Evolutionary conservation across 2,888 invertebrate genomes (phyloP), one percentile per base, ranked within the genome.

Genomic region (Erpobdella octoculata): DNA sequence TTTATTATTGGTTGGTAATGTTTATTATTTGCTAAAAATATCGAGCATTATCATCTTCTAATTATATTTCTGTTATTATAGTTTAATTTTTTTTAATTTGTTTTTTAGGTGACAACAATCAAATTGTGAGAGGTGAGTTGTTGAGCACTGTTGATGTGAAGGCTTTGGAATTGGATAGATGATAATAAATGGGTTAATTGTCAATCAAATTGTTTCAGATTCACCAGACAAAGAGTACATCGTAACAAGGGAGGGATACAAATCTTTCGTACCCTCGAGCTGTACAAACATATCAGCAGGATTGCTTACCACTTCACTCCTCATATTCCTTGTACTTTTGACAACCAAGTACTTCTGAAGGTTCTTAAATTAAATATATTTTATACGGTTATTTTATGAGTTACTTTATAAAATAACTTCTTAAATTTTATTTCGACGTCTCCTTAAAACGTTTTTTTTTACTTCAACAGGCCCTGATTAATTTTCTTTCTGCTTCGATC

Each of bases 171-270:
- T 53, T 15, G 8, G 8, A 12, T 8, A 25, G n/a, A 25, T 53
- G 9, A 53, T 18, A 9, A 53, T 15, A 1, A 53, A 4, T n/a
- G 1, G 5, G 12, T 66, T 38, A 37, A 2, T n/a, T 28, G 12
- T 67, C 28, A 31, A 67, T 15, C 48, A 6, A 28, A 5, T 69
- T 53, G 12, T 31, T 36, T n/a, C 59, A 74, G 75, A 75, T 53
- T 75, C 75, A 5, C 75, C 75, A 0, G 75, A 75, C 64, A 75
- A 75, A 69, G 72, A 70, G 0, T 75, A 75, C 61, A 66, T 75
- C 21, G 58, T 69, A n/a, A 58, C 69, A n/a, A 58, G 69, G n/a
- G 15, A 18, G 8, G 69, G 69, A 28, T 69, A 69, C 69, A 58
- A n/a, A 5, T 58, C 48, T 35, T 69, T 69, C 38, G 4, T 65